These are phyloP conservation scores for Leptobrachium leishanense DNA, from an alignment of 2,113 vertebrate species.

Conservation along the genomic window DNA sequence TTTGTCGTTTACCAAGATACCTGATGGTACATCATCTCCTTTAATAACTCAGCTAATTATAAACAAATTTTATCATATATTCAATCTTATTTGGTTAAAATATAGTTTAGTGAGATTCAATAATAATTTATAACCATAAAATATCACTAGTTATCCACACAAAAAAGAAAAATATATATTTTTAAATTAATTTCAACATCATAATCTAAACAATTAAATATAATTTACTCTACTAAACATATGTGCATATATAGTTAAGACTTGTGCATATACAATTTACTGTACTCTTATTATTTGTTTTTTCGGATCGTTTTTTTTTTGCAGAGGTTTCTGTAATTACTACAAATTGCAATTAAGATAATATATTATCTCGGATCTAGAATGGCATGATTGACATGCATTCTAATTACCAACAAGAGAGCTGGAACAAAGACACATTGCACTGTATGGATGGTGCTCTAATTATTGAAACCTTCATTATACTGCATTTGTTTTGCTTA, in stretches of 20 bases:
- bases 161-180: not conserved
- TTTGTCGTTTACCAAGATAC: no score
- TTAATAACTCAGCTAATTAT: no score
- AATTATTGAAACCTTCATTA: constrained; percentile 10
- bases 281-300: constrained; percentile 17
- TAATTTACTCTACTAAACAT: not conserved
- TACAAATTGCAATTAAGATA: constrained; percentile 35
- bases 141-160: no score
- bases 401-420: constrained; percentile 34
- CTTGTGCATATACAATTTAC: constrained; percentile 2
- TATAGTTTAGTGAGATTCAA: no score
- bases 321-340: constrained; percentile 22
- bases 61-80: no score
- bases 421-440: constrained; percentile 28
- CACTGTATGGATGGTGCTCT: constrained; percentile 9
- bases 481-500: not conserved
- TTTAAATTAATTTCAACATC: no score
- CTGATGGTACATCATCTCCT: no score
- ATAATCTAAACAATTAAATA: no score
- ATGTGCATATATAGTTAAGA: no score
- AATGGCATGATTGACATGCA: constrained; percentile 15
- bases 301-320: constrained; percentile 9
- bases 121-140: no score
- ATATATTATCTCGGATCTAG: constrained; percentile 13
- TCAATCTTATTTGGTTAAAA: no score